Base-by-base conservation (phyloP, 2,113 vertebrate genomes). In the Barbus barbus region DNA sequence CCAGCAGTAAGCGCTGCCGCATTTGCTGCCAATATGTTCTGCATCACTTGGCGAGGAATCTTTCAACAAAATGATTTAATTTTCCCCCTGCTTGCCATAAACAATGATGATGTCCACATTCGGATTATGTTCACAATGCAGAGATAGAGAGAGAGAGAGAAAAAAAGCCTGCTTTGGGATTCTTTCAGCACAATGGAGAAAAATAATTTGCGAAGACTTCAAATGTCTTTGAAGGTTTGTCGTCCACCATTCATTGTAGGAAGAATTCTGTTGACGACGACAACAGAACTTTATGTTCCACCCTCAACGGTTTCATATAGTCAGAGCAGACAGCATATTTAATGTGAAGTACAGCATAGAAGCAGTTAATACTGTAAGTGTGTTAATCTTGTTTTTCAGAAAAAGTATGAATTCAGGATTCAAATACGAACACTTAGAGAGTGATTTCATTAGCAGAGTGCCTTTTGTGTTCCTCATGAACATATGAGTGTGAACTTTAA, bases 31-130 rank as follows among this genome's bases (percentile, higher is more conserved):
- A 81, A 85, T 81, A 81, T 53, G 2, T 85, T 81, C 44, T 75
- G 78, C 78, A 81, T 75, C 56, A 74, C 44, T 85, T 85, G 84
- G 56, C 31, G 83, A 83, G 88, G 89, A 92, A 92, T 91, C 6
- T 22, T 81, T 83, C 85, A 82, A 84, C 48, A 81, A 65, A 80
- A 61, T 72, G 20, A 87, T 86, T 88, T 72, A 33, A 89, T 89
- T 73, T 78, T 58, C 69, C 78, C 46, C 84, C 82, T 81, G 72
- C 83, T 56, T 78, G 76, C 81, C 13, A 46, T 79, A 53, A 78
- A 60, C 60, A 76, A 46, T 7, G 9, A 84, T 56, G 77, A 85
- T 1, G 75, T 38, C 78, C 83, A 86, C 14, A 72, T 74, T 79
- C 56, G 4, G 41, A 69, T 71, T 72, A 69, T 22, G 12, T 11